Evolutionary conservation across 1,140 invertebrate species (phyloP).

Genomic region (Euborellia annulipes): DNA sequence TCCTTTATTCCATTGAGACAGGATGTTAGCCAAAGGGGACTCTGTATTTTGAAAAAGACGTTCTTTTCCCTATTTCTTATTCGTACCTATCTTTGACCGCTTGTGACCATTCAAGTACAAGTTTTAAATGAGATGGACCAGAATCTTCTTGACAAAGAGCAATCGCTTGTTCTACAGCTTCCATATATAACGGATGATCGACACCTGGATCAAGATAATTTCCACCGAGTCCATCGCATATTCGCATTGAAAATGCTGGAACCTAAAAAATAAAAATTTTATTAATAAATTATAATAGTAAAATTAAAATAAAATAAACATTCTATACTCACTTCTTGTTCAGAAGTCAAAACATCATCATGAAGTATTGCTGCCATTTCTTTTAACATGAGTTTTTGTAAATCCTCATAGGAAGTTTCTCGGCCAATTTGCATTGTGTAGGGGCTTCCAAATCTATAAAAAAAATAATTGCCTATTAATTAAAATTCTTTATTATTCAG

Average conservation of each 20-base stretch:
- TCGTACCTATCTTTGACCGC: slow-evolving; percentile 38
- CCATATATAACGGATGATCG: slow-evolving; percentile 83
- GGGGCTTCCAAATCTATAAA: slow-evolving; percentile 61
- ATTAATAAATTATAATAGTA: too few species aligned
- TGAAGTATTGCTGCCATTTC: slow-evolving; percentile 69
- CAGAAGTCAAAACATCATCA: slow-evolving; percentile 40
- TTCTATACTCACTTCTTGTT: slow-evolving; percentile 29
- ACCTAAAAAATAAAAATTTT: slow-evolving; percentile 9
- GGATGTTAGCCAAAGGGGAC: too few species aligned
- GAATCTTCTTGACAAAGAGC: slow-evolving; percentile 51
- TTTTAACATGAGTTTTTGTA: slow-evolving; percentile 80
- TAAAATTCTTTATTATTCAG: too few species aligned
- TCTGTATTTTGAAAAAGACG: too few species aligned
- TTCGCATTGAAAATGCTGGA: slow-evolving; percentile 56
- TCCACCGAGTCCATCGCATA: slow-evolving; percentile 41
- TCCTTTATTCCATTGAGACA: too few species aligned
- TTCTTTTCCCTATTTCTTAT: too few species aligned
- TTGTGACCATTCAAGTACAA: slow-evolving; percentile 76
- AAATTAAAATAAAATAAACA: too few species aligned
- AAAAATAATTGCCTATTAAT: too few species aligned
- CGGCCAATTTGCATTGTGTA: slow-evolving; percentile 76
- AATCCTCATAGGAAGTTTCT: slow-evolving; percentile 70
- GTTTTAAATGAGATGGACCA: slow-evolving; percentile 65
- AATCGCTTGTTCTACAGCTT: slow-evolving; percentile 77
- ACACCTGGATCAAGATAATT: slow-evolving; percentile 57